Conservation (phyloP, 2,888 invertebrate genomes). For the Dermolepida albohirtum region DNA sequence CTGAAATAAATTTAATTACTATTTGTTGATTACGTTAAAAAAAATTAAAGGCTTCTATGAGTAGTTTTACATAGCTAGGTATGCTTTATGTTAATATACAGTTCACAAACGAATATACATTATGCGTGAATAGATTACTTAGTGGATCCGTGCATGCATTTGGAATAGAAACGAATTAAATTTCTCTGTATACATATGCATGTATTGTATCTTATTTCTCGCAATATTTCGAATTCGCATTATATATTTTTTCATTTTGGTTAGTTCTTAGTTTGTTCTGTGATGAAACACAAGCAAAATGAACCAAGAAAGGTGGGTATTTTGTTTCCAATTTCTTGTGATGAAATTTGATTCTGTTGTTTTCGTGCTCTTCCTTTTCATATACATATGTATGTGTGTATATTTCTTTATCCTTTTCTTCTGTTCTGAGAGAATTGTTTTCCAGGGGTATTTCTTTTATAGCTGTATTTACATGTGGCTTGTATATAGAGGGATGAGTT, state of each 20-base stretch:
- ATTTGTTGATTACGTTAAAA: too few species aligned
- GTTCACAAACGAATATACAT: too few species aligned
- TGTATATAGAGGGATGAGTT: background rate
- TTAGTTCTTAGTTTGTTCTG: constrained; percentile 3
- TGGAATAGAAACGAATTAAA: too few species aligned
- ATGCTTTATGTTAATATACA: too few species aligned
- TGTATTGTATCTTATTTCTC: constrained; percentile 18
- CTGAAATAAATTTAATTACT: too few species aligned
- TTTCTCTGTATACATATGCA: too few species aligned
- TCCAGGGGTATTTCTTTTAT: constrained; percentile 22
- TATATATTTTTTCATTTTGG: background rate
- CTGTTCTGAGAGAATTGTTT: constrained; percentile 26
- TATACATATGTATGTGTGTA: background rate
- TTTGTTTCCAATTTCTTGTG: constrained; percentile 36
- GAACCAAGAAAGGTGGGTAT: constrained; percentile 23
- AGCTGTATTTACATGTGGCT: constrained; percentile 24
- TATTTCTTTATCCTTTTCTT: constrained; percentile 19
- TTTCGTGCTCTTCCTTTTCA: constrained; percentile 14
- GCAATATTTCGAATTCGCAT: constrained; percentile 8
- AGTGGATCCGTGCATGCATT: too few species aligned
- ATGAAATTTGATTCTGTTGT: constrained; percentile 27
- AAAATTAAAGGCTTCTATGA: too few species aligned
- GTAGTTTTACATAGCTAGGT: too few species aligned
- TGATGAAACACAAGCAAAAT: constrained; percentile 27
- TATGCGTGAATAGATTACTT: too few species aligned